A percentile compares a stretch with the other conserved stretches of the same genome.
Evolutionary conservation across 1,140 invertebrate species (phyloP).

Genomic region (Colletes latitarsis): DNA sequence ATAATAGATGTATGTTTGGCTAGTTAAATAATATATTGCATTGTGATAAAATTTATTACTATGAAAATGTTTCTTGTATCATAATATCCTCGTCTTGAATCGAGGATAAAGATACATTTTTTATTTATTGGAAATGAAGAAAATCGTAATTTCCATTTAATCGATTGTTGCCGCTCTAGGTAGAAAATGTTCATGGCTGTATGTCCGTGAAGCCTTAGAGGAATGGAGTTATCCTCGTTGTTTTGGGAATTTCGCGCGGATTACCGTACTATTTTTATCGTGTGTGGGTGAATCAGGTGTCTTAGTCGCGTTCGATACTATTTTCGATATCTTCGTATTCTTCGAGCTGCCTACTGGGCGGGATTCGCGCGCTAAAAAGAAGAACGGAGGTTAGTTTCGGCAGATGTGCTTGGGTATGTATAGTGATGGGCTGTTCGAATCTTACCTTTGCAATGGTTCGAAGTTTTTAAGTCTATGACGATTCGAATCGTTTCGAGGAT

Average conservation of each 20-base stretch:
- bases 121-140: not conserved
- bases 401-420: constrained; percentile 45
- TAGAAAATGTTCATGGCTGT: constrained; percentile 29
- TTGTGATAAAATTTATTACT: not conserved
- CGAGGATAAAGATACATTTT: no score
- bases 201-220: constrained; percentile 47
- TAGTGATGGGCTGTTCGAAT: constrained; percentile 14
- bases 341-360: constrained; percentile 39
- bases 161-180: constrained; percentile 26
- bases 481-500: no score
- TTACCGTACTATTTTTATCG: constrained; percentile 69
- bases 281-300: constrained; percentile 76
- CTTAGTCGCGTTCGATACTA: constrained; percentile 61
- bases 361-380: constrained; percentile 35
- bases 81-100: no score
- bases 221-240: constrained; percentile 64
- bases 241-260: constrained; percentile 63
- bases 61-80: not conserved
- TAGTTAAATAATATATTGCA: not conserved
- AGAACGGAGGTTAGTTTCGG: constrained; percentile 64
- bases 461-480: not conserved
- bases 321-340: constrained; percentile 62
- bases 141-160: not conserved
- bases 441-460: not conserved
- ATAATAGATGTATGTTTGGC: no score